Evolutionary conservation across 2,797 vertebrate species (phyloP), one percentile per base, ranked within the genome.

Genomic region (Chelon auratus): DNA sequence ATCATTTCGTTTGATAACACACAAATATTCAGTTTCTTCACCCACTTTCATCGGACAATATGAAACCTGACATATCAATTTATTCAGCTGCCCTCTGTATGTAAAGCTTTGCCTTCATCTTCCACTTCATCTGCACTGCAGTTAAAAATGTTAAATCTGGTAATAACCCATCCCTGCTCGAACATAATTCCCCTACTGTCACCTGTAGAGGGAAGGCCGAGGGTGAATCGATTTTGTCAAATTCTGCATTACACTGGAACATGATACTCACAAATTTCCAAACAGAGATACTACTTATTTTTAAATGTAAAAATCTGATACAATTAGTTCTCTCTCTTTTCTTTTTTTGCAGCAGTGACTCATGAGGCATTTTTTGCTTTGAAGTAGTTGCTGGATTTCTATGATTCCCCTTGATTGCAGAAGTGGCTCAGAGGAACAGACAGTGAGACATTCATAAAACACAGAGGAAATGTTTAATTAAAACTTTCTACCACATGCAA

Each of bases 371-470:
- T 50, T 26, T 26, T 39, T 59, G 48, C 69, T 82, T 82, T 84
- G 72, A 75, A 72, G 68, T 50, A 68, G 40, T 47, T 69, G 52
- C 43, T 68, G 59, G 71, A 81, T 78, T 77, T 68, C 66, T 48
- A 59, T 30, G 71, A 81, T 78, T 77, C 70, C 66, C 52, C 62
- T 30, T 68, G 81, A 82, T 74, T 80, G 69, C 63, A 80, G 62
- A 17, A 65, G 43, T 11, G 47, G 47, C 74, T 75, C 73, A 42
- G 45, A 79, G 72, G 75, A 80, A 17, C 51, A 54, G 51, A 67
- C 2, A 57, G 54, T 17, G 8, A 65, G 15, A 24, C 26, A 47
- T 80, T 64, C 20, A 68, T 37, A 54, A 86, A 80, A 78, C 68
- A 72, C 59, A 75, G 22, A 62, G 54, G 61, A 80, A 71, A 67